phyloP scores from a whole-genome alignment of 2,888 invertebrate genomes.

The Ctena decussata region DNA sequence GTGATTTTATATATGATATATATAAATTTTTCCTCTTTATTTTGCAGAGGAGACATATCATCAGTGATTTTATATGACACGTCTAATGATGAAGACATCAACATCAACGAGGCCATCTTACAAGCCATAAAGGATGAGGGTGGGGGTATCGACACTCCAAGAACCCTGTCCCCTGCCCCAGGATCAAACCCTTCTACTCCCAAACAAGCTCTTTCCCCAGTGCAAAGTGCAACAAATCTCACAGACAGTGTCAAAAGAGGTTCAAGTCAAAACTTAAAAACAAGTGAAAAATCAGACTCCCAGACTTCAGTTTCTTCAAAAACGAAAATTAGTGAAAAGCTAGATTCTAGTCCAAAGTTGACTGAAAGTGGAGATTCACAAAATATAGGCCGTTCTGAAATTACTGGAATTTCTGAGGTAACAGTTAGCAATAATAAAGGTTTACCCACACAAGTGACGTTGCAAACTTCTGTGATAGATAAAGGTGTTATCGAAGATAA shows the following conservation, averaged over 20 bases:
- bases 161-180: constrained; percentile 36
- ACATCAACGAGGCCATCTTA: constrained; percentile 74
- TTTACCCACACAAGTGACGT: too few relatives aligned
- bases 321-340: neutral
- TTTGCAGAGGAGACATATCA: constrained; percentile 71
- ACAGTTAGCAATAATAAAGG: too few relatives aligned
- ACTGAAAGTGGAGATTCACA: neutral
- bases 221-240: neutral
- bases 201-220: constrained; percentile 22
- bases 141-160: constrained; percentile 41
- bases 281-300: neutral
- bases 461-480: too few relatives aligned
- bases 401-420: too few relatives aligned
- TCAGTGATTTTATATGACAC: constrained; percentile 79
- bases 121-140: constrained; percentile 55
- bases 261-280: neutral
- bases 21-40: too few relatives aligned
- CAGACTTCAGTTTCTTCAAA: constrained; percentile 5
- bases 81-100: constrained; percentile 70
- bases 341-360: neutral
- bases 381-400: neutral
- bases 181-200: neutral
- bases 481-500: too few relatives aligned
- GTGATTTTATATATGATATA: too few relatives aligned
- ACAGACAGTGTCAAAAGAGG: neutral